These are phyloP conservation scores for Crax fasciolata DNA, from an alignment of 2,797 vertebrate species.

Conservation along the genomic window DNA sequence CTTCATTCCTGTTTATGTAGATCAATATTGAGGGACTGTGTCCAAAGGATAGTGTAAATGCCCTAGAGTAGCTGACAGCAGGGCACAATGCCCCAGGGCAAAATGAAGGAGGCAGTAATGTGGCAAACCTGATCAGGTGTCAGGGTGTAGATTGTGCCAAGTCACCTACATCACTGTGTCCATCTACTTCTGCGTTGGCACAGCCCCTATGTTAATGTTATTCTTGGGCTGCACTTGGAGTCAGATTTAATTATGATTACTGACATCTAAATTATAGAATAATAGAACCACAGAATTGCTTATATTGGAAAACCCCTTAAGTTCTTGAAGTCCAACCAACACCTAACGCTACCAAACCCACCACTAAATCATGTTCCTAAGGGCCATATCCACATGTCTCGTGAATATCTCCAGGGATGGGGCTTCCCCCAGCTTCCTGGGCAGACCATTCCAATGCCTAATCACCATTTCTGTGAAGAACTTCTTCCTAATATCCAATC, in stretches of 20 bases:
- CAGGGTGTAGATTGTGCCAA: not conserved
- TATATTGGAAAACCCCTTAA: not conserved
- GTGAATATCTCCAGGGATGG: not conserved
- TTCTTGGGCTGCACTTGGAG: not conserved
- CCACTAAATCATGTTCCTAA: not conserved
- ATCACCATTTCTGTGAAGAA: not conserved
- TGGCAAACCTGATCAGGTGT: not conserved
- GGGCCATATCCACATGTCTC: not conserved
- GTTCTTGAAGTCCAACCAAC: not conserved
- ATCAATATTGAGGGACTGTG: not conserved
- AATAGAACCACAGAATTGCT: not conserved
- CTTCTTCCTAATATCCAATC: not conserved
- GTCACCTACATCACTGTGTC: accelerated
- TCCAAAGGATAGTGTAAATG: not conserved
- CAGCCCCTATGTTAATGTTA: accelerated
- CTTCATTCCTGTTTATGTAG: not conserved
- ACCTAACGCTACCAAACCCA: not conserved
- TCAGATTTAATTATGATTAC: not conserved
- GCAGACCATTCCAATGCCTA: not conserved
- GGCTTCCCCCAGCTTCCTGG: not conserved
- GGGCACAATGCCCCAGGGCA: not conserved
- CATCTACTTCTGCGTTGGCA: not conserved
- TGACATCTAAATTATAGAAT: not conserved
- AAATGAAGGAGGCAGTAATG: not conserved
- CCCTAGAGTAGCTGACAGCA: not conserved